Conservation (phyloP, 2,888 invertebrate genomes). For the Acanthacorydalis orientalis region DNA sequence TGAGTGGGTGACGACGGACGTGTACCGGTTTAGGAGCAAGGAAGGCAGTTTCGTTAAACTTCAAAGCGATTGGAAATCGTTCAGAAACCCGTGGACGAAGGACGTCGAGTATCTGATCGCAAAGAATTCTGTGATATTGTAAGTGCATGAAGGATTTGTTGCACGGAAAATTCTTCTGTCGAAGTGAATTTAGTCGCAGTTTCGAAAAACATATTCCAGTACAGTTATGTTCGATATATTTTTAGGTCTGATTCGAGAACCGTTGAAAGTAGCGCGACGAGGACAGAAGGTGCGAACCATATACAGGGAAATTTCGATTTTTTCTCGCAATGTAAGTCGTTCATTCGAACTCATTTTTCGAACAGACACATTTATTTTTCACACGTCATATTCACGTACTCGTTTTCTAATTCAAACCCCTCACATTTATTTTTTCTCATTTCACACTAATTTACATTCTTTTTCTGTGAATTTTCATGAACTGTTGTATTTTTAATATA, state of each 20-base stretch:
- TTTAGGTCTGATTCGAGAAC: slow-evolving; percentile 30
- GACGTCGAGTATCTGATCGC: slow-evolving; percentile 83
- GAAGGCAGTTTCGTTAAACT: slow-evolving; percentile 55
- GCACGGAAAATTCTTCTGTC: too few relatives aligned
- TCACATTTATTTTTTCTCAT: too few relatives aligned
- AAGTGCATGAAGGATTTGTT: slow-evolving; percentile 21
- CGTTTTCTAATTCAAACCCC: too few relatives aligned
- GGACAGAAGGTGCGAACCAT: slow-evolving; percentile 23
- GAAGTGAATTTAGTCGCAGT: too few relatives aligned
- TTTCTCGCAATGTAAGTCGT: slow-evolving; percentile 32
- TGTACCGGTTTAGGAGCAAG: slow-evolving; percentile 67
- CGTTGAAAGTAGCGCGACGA: slow-evolving; percentile 29
- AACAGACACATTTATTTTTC: too few relatives aligned
- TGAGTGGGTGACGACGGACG: slow-evolving; percentile 45
- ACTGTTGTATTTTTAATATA: too few relatives aligned
- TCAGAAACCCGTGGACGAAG: slow-evolving; percentile 90
- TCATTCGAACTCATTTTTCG: not conserved
- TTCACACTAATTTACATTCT: too few relatives aligned
- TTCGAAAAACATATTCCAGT: too few relatives aligned
- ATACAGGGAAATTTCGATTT: slow-evolving; percentile 34
- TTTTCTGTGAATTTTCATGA: too few relatives aligned
- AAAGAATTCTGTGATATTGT: slow-evolving; percentile 64
- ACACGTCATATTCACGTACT: too few relatives aligned
- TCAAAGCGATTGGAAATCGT: slow-evolving; percentile 75
- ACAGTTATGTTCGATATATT: slow-evolving; percentile 5